A percentile compares a stretch with the other conserved stretches of the same genome.
These are phyloP conservation scores for Frankliniella fusca DNA, from an alignment of 2,888 invertebrate species.

Conservation along the genomic window DNA sequence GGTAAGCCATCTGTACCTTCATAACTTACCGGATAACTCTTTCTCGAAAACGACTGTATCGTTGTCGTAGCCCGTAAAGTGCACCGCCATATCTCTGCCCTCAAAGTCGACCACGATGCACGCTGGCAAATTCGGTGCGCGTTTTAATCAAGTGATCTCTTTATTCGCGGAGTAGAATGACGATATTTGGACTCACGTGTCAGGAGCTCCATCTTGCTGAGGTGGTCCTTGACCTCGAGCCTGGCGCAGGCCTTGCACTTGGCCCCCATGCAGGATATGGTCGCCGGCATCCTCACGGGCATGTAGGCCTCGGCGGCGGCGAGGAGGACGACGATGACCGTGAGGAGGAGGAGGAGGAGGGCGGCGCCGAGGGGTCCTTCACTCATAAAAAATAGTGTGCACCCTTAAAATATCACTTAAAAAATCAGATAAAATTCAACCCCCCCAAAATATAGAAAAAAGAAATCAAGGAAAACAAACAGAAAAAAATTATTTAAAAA, in stretches of 20 bases:
- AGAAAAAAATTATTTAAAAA: no score
- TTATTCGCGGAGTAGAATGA: no score
- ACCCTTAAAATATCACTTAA: no score
- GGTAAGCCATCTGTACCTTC: no score
- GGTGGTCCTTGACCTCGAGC: not conserved
- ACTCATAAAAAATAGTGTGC: no score
- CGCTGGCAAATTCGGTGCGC: not conserved
- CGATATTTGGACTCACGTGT: not conserved
- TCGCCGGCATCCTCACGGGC: not conserved
- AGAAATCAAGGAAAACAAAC: no score
- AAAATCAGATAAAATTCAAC: no score
- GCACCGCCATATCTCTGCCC: not conserved
- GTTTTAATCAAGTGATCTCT: no score
- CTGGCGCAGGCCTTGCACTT: not conserved
- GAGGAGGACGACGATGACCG: not conserved
- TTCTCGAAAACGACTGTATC: not conserved
- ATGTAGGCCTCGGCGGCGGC: not conserved
- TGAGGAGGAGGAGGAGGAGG: no score
- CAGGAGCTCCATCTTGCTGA: not conserved
- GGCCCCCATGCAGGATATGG: not conserved
- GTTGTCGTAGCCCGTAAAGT: not conserved
- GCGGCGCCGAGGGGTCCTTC: no score
- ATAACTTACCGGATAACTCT: not conserved
- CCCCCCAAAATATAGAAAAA: no score
- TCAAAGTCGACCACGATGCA: not conserved